Evolutionary conservation across 2,797 vertebrate species (phyloP), one percentile per base, ranked within the genome.

Genomic region (Percopsis omiscomaycus): DNA sequence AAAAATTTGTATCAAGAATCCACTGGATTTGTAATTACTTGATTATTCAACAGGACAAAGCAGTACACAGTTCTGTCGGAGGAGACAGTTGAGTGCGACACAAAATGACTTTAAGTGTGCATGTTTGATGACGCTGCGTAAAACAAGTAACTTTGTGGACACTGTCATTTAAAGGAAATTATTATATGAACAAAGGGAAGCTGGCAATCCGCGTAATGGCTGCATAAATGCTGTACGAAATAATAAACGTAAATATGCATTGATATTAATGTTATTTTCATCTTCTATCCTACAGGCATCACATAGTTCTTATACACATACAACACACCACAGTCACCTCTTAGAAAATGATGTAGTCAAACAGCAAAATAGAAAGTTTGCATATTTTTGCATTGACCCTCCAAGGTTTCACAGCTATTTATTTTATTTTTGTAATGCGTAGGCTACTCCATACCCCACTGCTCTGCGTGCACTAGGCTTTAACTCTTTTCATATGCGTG

Each of bases 341-440:
- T 87, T 89, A 91, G 84, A 92, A 89, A 92, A 84, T 78, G 80
- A 92, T 83, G 88, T 90, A 68, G 84, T 89, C 82, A 85, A 90
- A 91, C 83, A 89, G 86, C 87, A 90, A 90, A 91, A 92, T 91
- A 92, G 84, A 92, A 93, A 91, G 90, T 90, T 93, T 93, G 93
- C 92, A 94, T 94, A 93, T 94, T 92, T 92, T 92, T 91, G 89
- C 91, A 91, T 91, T 84, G 90, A 91, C 85, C 88, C 85, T 87
- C 89, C 83, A 50, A 71, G 75, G 83, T 88, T 89, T 92, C 92
- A 93, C 89, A 92, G 89, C 90, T 86, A 87, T 81, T 89, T 79
- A 71, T 67, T 70, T 79, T 57, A 54, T 69, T 67, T 71, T 82
- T 53, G 60, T 85, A 70, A 66, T 46, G 65, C 62, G 55, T 66